Percentiles rank a stretch among this genome's conserved stretches.
Conservation (phyloP, 2,888 invertebrate species). For the Meliscaeva auricollis region DNA sequence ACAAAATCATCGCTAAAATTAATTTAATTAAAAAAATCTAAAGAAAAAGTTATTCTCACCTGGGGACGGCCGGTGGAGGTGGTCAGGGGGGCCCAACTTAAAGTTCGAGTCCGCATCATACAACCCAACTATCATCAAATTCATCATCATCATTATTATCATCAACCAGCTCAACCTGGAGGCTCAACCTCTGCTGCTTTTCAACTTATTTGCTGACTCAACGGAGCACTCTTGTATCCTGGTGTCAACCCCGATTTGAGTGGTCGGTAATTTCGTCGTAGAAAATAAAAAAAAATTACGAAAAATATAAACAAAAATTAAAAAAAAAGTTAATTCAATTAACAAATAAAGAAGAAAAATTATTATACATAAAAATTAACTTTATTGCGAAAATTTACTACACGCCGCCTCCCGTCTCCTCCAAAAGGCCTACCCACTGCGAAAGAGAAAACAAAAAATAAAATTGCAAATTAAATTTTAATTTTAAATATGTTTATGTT, state of each 20-base stretch:
- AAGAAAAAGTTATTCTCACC: constrained; percentile 48
- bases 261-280: constrained; percentile 45
- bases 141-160: constrained; percentile 21
- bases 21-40: constrained; percentile 45
- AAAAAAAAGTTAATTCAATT: constrained; percentile 25
- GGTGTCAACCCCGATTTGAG: constrained; percentile 34
- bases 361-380: constrained; percentile 25
- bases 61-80: constrained; percentile 84
- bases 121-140: constrained; percentile 56
- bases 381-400: constrained; percentile 48
- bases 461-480: constrained; percentile 60
- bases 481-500: constrained; percentile 68
- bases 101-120: constrained; percentile 60
- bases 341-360: constrained; percentile 20
- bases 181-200: constrained; percentile 47
- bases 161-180: constrained; percentile 60
- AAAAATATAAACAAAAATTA: constrained; percentile 33
- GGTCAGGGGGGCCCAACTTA: constrained; percentile 81
- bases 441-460: constrained; percentile 56
- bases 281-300: constrained; percentile 21
- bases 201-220: constrained; percentile 19
- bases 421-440: constrained; percentile 83
- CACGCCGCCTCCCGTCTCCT: constrained; percentile 83
- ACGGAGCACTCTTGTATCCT: constrained; percentile 43
- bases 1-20: constrained; percentile 25